Percentiles rank a stretch among this genome's conserved stretches.
These are phyloP conservation scores for Polyodon spathula DNA, from an alignment of 2,113 vertebrate genomes.

Conservation along the genomic window DNA sequence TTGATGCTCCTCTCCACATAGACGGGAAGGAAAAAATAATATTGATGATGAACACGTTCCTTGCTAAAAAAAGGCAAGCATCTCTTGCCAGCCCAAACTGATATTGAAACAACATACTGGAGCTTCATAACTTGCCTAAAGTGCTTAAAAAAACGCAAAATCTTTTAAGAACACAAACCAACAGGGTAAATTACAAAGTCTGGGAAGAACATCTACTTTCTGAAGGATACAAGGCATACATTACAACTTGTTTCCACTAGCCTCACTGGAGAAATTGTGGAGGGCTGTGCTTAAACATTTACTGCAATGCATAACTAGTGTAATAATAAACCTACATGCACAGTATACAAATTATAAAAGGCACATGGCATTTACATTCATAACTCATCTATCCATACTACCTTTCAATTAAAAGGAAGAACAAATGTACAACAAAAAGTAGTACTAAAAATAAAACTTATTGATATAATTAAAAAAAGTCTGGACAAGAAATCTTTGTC, in stretches of 20 bases:
- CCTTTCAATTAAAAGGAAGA: too few species aligned
- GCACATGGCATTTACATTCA: too few species aligned
- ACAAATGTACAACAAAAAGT: too few species aligned
- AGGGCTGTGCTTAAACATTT: constrained; percentile 13
- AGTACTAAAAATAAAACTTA: too few species aligned
- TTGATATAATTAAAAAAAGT: too few species aligned
- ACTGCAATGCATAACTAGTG: constrained; percentile 14
- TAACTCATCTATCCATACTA: too few species aligned
- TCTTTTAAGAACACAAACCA: constrained; percentile 4
- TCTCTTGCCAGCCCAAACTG: background rate
- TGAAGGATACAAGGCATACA: constrained; percentile 8
- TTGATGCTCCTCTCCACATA: constrained; percentile 11
- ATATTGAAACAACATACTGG: too few species aligned
- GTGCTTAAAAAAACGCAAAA: too few species aligned
- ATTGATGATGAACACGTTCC: too few species aligned
- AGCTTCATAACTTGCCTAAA: too few species aligned
- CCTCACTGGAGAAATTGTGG: constrained; percentile 27
- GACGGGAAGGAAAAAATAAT: background rate
- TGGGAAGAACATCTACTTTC: constrained; percentile 30
- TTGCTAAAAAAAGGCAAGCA: constrained; percentile 2
- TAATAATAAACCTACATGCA: constrained; percentile 44
- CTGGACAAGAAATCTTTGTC: too few species aligned
- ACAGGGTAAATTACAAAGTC: constrained; percentile 14
- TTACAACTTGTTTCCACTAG: constrained; percentile 24
- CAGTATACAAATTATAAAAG: too few species aligned